phyloP scores from a whole-genome alignment of 2,113 vertebrate genomes.

The Pimephales promelas region DNA sequence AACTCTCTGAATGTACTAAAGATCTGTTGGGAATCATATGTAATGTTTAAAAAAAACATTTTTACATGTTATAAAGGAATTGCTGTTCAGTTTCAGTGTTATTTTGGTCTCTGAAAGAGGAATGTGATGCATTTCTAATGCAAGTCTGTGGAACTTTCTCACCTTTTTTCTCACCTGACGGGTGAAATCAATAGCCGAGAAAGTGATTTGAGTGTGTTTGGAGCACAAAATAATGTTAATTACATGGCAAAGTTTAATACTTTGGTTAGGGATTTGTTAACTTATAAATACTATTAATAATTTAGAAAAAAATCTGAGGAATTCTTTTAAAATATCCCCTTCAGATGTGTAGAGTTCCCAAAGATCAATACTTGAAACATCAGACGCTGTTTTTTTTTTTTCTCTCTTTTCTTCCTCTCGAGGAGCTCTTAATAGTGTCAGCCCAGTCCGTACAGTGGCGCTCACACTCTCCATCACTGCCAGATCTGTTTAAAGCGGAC shows the following conservation, averaged over 20 bases:
- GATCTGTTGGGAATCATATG: neutral
- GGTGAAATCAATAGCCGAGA: neutral
- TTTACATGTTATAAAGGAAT: neutral
- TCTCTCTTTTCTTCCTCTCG: no score
- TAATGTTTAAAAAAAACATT: neutral
- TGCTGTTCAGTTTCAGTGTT: neutral
- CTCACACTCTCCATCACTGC: neutral
- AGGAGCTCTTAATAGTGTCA: no score
- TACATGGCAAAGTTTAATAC: neutral
- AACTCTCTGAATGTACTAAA: neutral
- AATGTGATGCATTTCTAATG: no score
- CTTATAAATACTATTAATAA: neutral
- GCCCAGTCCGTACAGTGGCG: no score
- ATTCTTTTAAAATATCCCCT: neutral
- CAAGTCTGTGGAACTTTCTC: neutral
- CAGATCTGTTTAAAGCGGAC: conserved; percentile 26
- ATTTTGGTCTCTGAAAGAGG: neutral
- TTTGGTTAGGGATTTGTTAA: neutral
- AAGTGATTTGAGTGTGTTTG: neutral
- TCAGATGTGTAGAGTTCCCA: neutral
- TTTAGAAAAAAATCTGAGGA: neutral
- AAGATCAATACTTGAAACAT: neutral
- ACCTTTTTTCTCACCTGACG: neutral
- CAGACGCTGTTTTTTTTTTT: neutral
- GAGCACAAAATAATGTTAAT: neutral